These are phyloP conservation scores for Drosophila formosana DNA, from an alignment of 2,888 invertebrate genomes.

Conservation along the genomic window DNA sequence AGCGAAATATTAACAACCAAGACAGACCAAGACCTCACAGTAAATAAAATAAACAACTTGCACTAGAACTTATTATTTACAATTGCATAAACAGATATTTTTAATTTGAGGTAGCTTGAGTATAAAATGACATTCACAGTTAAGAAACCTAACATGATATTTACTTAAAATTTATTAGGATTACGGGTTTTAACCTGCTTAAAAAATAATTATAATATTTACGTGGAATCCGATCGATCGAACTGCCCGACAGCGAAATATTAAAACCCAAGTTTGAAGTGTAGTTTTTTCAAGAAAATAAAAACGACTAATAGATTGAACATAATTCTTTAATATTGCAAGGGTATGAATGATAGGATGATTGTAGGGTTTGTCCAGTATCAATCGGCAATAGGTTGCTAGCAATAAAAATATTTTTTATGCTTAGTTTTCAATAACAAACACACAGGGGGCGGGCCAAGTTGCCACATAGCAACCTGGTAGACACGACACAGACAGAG, in stretches of 20 bases:
- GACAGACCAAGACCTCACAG: background rate
- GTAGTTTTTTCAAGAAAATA: background rate
- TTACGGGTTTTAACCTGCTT: background rate
- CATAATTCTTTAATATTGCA: background rate
- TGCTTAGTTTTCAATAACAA: constrained; percentile 78
- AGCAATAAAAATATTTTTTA: constrained; percentile 70
- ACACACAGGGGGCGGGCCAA: constrained; percentile 41
- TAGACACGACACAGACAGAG: background rate
- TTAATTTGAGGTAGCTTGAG: background rate
- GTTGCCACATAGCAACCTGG: constrained; percentile 61
- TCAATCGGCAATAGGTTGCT: constrained; percentile 60
- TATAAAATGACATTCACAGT: constrained; percentile 1
- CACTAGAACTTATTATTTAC: too few species aligned
- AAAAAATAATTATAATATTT: background rate
- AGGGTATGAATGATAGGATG: constrained; percentile 47
- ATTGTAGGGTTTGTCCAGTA: constrained; percentile 9
- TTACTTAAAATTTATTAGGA: background rate
- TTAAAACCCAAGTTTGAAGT: background rate
- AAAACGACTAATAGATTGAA: background rate
- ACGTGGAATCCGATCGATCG: background rate
- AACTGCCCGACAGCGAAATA: too few species aligned
- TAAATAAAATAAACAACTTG: too few species aligned
- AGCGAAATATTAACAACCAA: constrained; percentile 22
- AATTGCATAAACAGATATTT: too few species aligned
- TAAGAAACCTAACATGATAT: background rate